Base-by-base conservation (phyloP, 1,140 invertebrate species). In the Ostrea denselamellosa region DNA sequence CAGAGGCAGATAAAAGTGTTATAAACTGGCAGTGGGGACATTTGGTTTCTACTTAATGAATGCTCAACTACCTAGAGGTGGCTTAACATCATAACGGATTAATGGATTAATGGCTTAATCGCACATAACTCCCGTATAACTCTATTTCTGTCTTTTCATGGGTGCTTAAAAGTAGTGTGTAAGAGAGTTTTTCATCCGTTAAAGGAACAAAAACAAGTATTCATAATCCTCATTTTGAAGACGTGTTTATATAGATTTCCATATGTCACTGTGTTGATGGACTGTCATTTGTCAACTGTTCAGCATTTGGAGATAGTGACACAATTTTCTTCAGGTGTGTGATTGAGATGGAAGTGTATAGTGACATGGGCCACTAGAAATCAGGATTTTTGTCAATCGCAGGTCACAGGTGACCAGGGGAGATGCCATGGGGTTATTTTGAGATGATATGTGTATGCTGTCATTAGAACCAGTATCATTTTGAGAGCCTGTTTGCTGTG, bases 231-330 rank as follows among this genome's bases (percentile, higher is more conserved):
- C 68, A 25, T 77, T 77, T 77, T 77, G 25, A 62, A 62, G n/a
- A 77, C 68, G 25, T 77, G 68, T 34, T 77, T 77, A 28, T 34
- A 77, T 77, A 77, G 68, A 77, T 77, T 77, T 77, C 68, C 68
- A 77, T 77, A 77, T 77, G 68, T 77, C 68, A 77, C 8, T 34
- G 28, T 14, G 22, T 77, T 77, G 68, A 77, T 77, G 68, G 68
- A 77, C 28, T 77, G 22, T 77, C 68, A 25, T 77, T 77, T 77
- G 68, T 77, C 68, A 77, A 22, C 28, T 14, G 25, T 9, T 77
- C 68, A 77, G 25, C 68, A 77, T 7, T 19, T 17, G n/a, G 56
- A 77, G 68, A 77, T 14, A 77, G 28, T 77, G 68, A 77, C 68
- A 77, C 68, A 77, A 25, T 28, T 77, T 34, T 34, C 5, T 44